Conservation (phyloP, 2,797 vertebrate species). For the Argyrosomus regius region DNA sequence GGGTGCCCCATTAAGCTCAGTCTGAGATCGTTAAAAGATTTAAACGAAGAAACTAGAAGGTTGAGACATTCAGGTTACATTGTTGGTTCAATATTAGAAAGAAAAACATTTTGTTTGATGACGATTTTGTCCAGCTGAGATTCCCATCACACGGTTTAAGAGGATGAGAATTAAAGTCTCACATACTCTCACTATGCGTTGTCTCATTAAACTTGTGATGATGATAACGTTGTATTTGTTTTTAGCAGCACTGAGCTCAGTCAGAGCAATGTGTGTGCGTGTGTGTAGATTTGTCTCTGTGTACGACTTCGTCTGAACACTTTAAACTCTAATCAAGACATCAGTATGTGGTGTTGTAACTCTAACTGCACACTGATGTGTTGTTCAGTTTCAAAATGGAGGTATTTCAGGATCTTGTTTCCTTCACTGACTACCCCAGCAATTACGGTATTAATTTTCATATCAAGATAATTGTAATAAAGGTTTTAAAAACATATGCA, state of each 20-base stretch:
- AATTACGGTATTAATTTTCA: background rate
- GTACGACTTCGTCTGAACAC: slow-evolving; percentile 12
- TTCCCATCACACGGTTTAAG: background rate
- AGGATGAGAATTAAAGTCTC: background rate
- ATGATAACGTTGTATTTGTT: slow-evolving; percentile 29
- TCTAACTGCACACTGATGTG: slow-evolving; percentile 31
- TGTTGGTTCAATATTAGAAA: slow-evolving; percentile 1
- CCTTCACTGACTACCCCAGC: background rate
- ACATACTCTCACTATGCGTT: background rate
- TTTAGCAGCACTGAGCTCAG: slow-evolving; percentile 23
- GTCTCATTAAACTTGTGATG: slow-evolving; percentile 16
- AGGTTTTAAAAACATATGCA: background rate
- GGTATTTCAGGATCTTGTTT: slow-evolving; percentile 32
- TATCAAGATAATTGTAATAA: background rate
- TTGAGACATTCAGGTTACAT: background rate
- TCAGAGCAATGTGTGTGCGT: background rate
- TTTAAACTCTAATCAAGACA: slow-evolving; percentile 43
- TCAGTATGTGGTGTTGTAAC: slow-evolving; percentile 36
- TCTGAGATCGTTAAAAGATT: slow-evolving; percentile 29
- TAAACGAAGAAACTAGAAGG: background rate
- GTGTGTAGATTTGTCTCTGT: slow-evolving; percentile 3
- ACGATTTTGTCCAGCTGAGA: background rate
- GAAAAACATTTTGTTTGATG: background rate
- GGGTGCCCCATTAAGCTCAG: slow-evolving; percentile 46
- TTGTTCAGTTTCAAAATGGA: slow-evolving; percentile 32